Percentiles rank a stretch among this genome's conserved stretches.
phyloP scores from a whole-genome alignment of 2,797 vertebrate species.

The Bradypodion pumilum region DNA sequence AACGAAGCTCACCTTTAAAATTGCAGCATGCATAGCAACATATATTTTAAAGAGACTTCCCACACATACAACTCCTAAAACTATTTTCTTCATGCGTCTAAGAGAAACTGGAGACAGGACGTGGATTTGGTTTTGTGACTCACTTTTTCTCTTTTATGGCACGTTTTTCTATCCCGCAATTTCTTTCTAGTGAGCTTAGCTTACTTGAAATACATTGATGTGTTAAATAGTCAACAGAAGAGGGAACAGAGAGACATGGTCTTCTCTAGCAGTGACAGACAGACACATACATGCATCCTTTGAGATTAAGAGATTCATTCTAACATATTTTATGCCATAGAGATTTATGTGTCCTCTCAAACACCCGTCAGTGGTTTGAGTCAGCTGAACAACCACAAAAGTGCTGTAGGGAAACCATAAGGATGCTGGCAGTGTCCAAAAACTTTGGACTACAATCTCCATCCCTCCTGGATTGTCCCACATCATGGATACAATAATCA shows the following conservation, averaged over 20 bases:
- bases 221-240: background rate
- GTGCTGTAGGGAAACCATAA: background rate
- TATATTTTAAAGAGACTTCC: background rate
- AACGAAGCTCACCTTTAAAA: background rate
- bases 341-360: too few relatives aligned
- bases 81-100: background rate
- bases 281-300: too few relatives aligned
- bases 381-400: background rate
- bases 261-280: background rate
- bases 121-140: background rate
- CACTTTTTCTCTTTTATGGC: background rate
- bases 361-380: background rate
- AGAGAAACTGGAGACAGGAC: background rate
- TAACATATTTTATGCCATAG: background rate
- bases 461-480: too few relatives aligned
- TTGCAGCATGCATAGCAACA: background rate
- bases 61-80: too few relatives aligned
- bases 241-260: too few relatives aligned
- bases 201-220: too few relatives aligned
- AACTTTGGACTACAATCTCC: background rate
- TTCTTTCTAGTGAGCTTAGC: too few relatives aligned
- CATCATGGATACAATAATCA: too few relatives aligned
- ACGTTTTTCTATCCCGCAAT: background rate
- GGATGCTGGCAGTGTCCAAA: background rate
- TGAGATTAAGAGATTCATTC: background rate